Percentiles rank a stretch among this genome's conserved stretches.
Conservation (phyloP, 2,888 invertebrate species). For the Caenorhabditis drosophilae region DNA sequence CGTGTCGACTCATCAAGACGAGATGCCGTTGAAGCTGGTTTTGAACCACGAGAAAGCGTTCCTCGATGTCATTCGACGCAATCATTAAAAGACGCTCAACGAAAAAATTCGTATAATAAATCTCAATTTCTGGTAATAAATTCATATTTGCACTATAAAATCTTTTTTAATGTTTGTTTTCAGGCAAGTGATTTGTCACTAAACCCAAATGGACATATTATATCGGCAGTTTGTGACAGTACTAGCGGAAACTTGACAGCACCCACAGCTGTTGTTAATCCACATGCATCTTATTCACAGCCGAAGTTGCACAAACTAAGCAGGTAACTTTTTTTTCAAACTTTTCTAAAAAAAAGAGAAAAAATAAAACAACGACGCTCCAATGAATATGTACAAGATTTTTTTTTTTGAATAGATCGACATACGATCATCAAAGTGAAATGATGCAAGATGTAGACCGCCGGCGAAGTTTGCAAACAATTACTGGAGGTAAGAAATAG, state of each 20-base stretch:
- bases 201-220: conserved; percentile 27
- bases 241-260: conserved; percentile 20
- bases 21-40: conserved; percentile 52
- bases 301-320: not conserved
- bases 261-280: conserved; percentile 29
- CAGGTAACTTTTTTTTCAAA: not conserved
- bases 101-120: conserved; percentile 31
- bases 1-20: conserved; percentile 30
- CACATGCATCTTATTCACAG: not conserved
- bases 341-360: not conserved
- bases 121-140: conserved; percentile 44
- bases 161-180: not conserved
- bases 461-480: conserved; percentile 27
- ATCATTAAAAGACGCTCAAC: conserved; percentile 37
- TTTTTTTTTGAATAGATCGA: conserved; percentile 2
- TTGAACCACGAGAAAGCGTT: conserved; percentile 42
- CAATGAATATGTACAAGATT: too few relatives aligned
- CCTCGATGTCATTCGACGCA: conserved; percentile 50
- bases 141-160: not conserved
- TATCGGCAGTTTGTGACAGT: conserved; percentile 28
- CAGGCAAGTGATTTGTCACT: conserved; percentile 31
- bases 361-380: not conserved
- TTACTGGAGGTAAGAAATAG: conserved; percentile 24
- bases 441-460: conserved; percentile 14
- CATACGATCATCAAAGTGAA: conserved; percentile 8